A percentile compares a stretch with the other conserved stretches of the same genome.
phyloP scores from a whole-genome alignment of 2,113 vertebrate genomes.

The Onychostoma macrolepis region DNA sequence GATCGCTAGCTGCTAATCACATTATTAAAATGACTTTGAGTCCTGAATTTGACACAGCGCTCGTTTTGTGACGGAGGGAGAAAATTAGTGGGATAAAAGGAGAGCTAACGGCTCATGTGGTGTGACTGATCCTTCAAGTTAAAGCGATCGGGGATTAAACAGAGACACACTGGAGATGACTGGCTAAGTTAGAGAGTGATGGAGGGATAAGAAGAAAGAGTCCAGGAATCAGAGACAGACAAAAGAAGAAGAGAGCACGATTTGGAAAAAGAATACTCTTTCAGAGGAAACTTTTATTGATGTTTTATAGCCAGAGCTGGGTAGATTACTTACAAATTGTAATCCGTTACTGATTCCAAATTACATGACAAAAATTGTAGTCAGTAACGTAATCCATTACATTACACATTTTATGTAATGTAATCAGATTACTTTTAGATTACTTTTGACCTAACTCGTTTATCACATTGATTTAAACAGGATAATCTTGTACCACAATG shows the following conservation, averaged over 20 bases:
- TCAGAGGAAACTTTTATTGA: not conserved
- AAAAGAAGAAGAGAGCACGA: slow-evolving; percentile 1
- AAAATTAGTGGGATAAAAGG: slow-evolving; percentile 41
- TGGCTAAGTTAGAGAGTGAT: slow-evolving; percentile 7
- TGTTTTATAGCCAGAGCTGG: not conserved
- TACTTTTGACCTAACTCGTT: too few species aligned
- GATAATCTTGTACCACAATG: too few species aligned
- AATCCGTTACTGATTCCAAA: too few species aligned
- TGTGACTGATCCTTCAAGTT: slow-evolving; percentile 15
- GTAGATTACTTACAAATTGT: too few species aligned
- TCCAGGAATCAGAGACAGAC: not conserved
- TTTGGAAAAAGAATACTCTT: not conserved
- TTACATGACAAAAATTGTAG: too few species aligned
- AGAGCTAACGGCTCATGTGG: slow-evolving; percentile 3
- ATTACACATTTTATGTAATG: too few species aligned
- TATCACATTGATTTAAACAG: too few species aligned
- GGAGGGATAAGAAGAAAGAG: slow-evolving; percentile 7
- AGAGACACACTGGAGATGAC: slow-evolving; percentile 30
- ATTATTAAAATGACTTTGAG: slow-evolving; percentile 42
- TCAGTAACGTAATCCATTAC: too few species aligned
- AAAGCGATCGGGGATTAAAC: slow-evolving; percentile 44
- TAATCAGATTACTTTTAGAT: too few species aligned
- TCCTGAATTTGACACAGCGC: slow-evolving; percentile 19
- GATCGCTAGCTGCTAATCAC: slow-evolving; percentile 38
- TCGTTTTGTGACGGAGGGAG: slow-evolving; percentile 28